These are phyloP conservation scores for Ferrisia virgata DNA, from an alignment of 2,888 invertebrate genomes.

Conservation along the genomic window DNA sequence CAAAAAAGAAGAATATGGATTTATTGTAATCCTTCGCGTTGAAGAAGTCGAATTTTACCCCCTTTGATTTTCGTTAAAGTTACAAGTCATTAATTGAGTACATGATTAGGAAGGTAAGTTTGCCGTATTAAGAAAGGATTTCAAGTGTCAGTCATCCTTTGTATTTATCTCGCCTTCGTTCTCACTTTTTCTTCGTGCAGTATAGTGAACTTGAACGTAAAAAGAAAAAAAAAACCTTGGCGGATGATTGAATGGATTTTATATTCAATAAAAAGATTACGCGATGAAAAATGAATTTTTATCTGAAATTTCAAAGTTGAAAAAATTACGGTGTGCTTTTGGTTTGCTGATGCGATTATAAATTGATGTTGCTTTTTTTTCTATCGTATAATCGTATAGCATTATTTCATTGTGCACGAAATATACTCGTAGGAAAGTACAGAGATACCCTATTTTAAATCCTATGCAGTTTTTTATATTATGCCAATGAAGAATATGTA, in stretches of 20 bases:
- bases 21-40: slow-evolving; percentile 17
- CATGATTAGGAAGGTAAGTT: slow-evolving; percentile 32
- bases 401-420: too few species aligned
- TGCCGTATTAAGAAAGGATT: slow-evolving; percentile 24
- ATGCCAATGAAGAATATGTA: too few species aligned
- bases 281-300: slow-evolving; percentile 27
- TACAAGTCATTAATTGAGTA: slow-evolving; percentile 33
- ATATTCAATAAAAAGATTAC: slow-evolving; percentile 33
- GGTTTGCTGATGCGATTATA: neutral
- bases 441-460: too few species aligned
- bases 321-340: slow-evolving; percentile 1
- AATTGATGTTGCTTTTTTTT: slow-evolving; percentile 1
- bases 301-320: slow-evolving; percentile 17
- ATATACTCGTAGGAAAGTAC: too few species aligned
- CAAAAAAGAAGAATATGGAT: slow-evolving; percentile 15
- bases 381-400: too few species aligned
- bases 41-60: slow-evolving; percentile 27
- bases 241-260: slow-evolving; percentile 24
- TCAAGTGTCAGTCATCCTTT: slow-evolving; percentile 21
- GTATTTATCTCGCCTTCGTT: neutral
- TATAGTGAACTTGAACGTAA: neutral
- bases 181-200: neutral
- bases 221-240: neutral
- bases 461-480: too few species aligned
- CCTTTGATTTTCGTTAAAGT: slow-evolving; percentile 24